Percentiles rank a stretch among this genome's conserved stretches.
These are phyloP conservation scores for Streptopelia turtur DNA, from an alignment of 2,797 vertebrate species.

Conservation along the genomic window DNA sequence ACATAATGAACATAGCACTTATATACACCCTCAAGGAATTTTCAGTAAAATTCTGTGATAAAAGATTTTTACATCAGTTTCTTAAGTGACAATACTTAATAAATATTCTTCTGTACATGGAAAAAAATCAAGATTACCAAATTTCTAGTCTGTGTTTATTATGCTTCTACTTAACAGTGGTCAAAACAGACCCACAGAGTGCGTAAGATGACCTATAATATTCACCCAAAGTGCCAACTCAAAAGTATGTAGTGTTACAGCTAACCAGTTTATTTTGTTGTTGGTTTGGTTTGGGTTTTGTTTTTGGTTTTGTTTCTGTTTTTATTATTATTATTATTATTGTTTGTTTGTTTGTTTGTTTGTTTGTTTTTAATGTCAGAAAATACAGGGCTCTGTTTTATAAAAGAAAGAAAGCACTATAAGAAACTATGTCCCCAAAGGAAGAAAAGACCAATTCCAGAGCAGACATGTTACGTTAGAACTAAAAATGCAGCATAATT, in stretches of 20 bases:
- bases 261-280: neutral
- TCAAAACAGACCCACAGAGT: neutral
- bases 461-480: neutral
- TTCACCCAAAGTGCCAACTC: neutral
- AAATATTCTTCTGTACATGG: neutral
- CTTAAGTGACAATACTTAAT: neutral
- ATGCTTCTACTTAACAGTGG: neutral
- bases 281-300: too few relatives aligned
- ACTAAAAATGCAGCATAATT: neutral
- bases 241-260: neutral
- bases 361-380: neutral
- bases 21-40: neutral
- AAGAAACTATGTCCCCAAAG: neutral
- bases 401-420: neutral
- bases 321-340: too few relatives aligned
- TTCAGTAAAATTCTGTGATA: neutral
- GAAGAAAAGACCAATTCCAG: neutral
- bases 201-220: neutral
- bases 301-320: too few relatives aligned
- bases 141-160: neutral
- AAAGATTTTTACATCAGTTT: neutral
- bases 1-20: neutral
- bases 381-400: neutral
- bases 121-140: neutral
- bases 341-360: too few relatives aligned